Percentiles rank a stretch among this genome's conserved stretches.
Conservation (phyloP, 2,113 vertebrate species). For the Xiphias gladius region DNA sequence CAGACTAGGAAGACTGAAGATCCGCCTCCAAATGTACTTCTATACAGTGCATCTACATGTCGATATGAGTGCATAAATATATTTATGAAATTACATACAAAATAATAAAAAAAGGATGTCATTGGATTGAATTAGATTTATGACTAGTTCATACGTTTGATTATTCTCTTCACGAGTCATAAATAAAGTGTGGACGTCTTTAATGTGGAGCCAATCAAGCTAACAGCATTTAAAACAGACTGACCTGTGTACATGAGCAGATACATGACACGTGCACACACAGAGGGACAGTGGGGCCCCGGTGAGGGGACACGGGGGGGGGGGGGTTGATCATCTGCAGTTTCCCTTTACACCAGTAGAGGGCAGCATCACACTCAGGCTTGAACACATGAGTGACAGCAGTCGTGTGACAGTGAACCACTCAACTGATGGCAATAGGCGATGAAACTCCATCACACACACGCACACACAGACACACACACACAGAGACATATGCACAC, state of each 20-base stretch:
- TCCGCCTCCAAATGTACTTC: too few relatives aligned
- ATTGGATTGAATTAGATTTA: background rate
- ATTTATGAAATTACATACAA: background rate
- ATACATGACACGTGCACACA: background rate
- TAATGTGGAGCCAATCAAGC: background rate
- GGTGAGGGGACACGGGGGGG: too few relatives aligned
- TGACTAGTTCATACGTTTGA: background rate
- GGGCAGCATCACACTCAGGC: conserved; percentile 42
- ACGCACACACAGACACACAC: conserved; percentile 35
- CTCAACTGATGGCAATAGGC: conserved; percentile 51
- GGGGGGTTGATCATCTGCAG: conserved; percentile 40
- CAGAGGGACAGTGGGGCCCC: too few relatives aligned
- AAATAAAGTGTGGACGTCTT: background rate
- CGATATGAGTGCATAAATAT: too few relatives aligned
- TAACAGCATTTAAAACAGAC: background rate
- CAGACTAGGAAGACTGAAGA: too few relatives aligned
- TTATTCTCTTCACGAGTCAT: background rate
- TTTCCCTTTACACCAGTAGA: conserved; percentile 51
- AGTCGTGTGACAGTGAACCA: conserved; percentile 59
- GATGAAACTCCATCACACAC: conserved; percentile 6
- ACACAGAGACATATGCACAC: conserved; percentile 38
- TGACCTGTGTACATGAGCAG: background rate
- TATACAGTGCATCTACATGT: too few relatives aligned
- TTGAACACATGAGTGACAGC: conserved; percentile 50
- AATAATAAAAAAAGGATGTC: background rate